Percentiles rank a stretch among this genome's conserved stretches.
These are phyloP conservation scores for Scrobipalpa atriplicella DNA, from an alignment of 2,888 invertebrate species.

Conservation along the genomic window DNA sequence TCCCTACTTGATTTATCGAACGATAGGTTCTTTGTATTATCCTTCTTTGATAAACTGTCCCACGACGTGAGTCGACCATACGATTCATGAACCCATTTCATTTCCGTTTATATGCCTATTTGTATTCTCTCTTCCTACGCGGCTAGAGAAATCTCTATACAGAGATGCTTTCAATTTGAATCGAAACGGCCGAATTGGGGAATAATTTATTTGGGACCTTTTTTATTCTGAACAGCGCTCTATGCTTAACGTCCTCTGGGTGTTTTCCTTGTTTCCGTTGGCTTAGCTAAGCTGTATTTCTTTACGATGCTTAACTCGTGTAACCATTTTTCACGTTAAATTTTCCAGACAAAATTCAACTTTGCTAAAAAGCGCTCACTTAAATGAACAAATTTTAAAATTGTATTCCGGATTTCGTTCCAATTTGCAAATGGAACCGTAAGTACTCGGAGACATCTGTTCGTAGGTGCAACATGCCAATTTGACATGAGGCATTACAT, in stretches of 20 bases:
- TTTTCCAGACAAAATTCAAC: neutral
- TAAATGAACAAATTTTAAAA: neutral
- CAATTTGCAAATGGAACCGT: constrained; percentile 18
- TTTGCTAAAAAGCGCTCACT: neutral
- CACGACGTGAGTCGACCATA: constrained; percentile 59
- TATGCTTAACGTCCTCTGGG: constrained; percentile 58
- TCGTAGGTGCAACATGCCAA: constrained; percentile 18
- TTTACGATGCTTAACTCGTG: constrained; percentile 22
- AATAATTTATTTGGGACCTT: constrained; percentile 76
- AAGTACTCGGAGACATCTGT: constrained; percentile 12
- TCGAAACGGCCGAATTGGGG: constrained; percentile 76
- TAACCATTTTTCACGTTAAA: constrained; percentile 23
- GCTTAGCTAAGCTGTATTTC: constrained; percentile 22
- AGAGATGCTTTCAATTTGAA: constrained; percentile 78
- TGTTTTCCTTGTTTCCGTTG: constrained; percentile 55
- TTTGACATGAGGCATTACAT: constrained; percentile 18
- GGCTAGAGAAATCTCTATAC: constrained; percentile 77
- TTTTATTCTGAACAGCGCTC: constrained; percentile 62
- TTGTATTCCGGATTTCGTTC: neutral
- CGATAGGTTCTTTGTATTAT: constrained; percentile 51
- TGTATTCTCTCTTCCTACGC: constrained; percentile 73
- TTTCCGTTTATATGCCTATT: constrained; percentile 77
- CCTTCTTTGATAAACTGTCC: constrained; percentile 56
- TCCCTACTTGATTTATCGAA: constrained; percentile 34
- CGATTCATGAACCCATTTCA: constrained; percentile 74